A percentile compares a stretch with the other conserved stretches of the same genome.
Evolutionary conservation across 2,113 vertebrate genomes (phyloP).

Genomic region (Heterocephalus glaber): DNA sequence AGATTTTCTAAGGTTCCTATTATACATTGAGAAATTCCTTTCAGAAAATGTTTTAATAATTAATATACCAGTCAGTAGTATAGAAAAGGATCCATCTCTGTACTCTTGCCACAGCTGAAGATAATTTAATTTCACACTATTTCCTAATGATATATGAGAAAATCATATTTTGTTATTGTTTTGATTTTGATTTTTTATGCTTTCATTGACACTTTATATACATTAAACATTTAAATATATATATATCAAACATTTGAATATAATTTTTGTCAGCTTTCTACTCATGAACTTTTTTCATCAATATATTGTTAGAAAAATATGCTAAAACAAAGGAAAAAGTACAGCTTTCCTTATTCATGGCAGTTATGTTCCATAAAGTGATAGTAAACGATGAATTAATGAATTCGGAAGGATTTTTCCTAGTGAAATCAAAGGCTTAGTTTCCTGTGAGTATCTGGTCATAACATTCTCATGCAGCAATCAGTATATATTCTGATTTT

Average conservation of each 20-base stretch:
- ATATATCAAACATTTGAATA: not conserved
- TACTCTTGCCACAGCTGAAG: not conserved
- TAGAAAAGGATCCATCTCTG: not conserved
- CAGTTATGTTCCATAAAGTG: not conserved
- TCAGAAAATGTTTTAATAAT: not conserved
- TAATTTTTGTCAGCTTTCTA: conserved; percentile 25
- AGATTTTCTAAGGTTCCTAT: not conserved
- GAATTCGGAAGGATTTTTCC: not conserved
- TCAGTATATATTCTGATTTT: not conserved
- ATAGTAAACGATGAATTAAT: not conserved
- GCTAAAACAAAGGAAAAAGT: not conserved
- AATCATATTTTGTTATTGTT: not conserved
- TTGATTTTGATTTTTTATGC: not conserved
- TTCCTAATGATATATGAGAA: not conserved
- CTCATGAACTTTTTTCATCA: not conserved
- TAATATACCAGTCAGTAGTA: not conserved
- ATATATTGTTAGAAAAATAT: not conserved
- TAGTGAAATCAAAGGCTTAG: not conserved
- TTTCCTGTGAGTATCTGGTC: not conserved
- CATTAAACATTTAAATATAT: not conserved
- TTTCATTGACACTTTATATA: not conserved
- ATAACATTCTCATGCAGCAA: not conserved
- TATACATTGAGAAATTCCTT: not conserved
- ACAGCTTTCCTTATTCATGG: not conserved
- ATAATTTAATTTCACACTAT: conserved; percentile 22